Evolutionary conservation across 2,797 vertebrate species (phyloP), one percentile per base, ranked within the genome.

Genomic region (Chelonia mydas): DNA sequence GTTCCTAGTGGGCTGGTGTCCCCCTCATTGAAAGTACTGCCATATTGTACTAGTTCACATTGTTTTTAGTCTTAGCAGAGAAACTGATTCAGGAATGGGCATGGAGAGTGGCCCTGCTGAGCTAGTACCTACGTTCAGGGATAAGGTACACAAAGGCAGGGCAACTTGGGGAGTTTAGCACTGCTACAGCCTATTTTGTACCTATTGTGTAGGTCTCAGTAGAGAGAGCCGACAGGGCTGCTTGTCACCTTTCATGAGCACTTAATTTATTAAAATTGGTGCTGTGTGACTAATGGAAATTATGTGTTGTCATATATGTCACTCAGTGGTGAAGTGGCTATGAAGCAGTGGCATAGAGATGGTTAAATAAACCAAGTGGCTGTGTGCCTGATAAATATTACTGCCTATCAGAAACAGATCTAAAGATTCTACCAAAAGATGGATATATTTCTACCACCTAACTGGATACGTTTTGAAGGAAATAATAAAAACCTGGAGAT

Each of bases 351-450:
- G 41, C n/a, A 89, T 74, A n/a, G 86, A 87, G 57, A 87, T 41
- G 23, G 77, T 89, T 59, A 93, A 92, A 84, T 91, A 33, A 92
- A 92, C 88, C 77, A 81, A 92, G 82, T 83, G 53, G 81, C 89
- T 87, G 3, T 90, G 83, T 90, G 90, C 6, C 81, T 93, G 86
- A 89, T 87, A 86, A 88, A 89, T 86, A 78, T 59, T 90, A n/a
- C 82, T 81, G 3, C 65, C 51, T 12, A 87, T 74, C 41, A 49
- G 83, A 94, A 95, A 41, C 25, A 96, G 59, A 91, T 94, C 11
- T 31, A 96, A 84, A 81, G 84, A 93, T 92, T 97, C 94, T 95
- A 74, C 86, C 51, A 78, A 54, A 88, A 95, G 74, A 80, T 25
- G 85, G 45, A 57, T 84, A 16, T 3, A 12, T 91, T 93, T 95